Evolutionary conservation across 2,797 vertebrate genomes (phyloP).

Genomic region (Podargus strigoides): DNA sequence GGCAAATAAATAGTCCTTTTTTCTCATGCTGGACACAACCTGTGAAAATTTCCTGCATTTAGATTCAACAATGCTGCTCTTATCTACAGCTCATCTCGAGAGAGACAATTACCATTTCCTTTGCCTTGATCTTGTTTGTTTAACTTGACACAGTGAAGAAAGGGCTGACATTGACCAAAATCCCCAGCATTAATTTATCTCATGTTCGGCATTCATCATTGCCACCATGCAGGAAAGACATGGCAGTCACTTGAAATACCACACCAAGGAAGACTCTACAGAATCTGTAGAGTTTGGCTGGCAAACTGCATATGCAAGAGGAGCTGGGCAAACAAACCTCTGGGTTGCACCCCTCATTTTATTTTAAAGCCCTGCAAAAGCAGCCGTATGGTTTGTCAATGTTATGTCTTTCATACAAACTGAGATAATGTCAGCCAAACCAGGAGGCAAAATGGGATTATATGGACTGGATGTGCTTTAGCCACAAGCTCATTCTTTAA

Average conservation of each 20-base stretch:
- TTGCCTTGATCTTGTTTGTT: conserved; percentile 98
- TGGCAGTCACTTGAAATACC: conserved; percentile 74
- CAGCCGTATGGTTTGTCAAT: background rate
- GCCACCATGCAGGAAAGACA: conserved; percentile 80
- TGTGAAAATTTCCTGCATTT: conserved; percentile 78
- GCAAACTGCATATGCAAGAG: background rate
- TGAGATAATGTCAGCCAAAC: accelerated
- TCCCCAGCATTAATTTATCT: conserved; percentile 95
- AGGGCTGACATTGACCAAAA: conserved; percentile 96
- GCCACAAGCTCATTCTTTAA: background rate
- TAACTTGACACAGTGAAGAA: conserved; percentile 98
- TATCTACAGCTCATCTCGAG: conserved; percentile 86
- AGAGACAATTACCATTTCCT: conserved; percentile 94
- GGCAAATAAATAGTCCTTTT: conserved; percentile 62
- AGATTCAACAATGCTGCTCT: conserved; percentile 77
- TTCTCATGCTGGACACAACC: conserved; percentile 75
- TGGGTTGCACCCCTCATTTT: background rate
- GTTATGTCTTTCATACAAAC: background rate
- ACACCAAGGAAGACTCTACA: conserved; percentile 55
- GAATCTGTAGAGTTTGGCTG: conserved; percentile 44
- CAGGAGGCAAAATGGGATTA: background rate
- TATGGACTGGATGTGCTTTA: background rate
- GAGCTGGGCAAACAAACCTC: background rate
- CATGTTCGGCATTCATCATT: conserved; percentile 99
- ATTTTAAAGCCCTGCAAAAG: background rate